Evolutionary conservation across 2,797 vertebrate genomes (phyloP).

Genomic region (Pampus argenteus): DNA sequence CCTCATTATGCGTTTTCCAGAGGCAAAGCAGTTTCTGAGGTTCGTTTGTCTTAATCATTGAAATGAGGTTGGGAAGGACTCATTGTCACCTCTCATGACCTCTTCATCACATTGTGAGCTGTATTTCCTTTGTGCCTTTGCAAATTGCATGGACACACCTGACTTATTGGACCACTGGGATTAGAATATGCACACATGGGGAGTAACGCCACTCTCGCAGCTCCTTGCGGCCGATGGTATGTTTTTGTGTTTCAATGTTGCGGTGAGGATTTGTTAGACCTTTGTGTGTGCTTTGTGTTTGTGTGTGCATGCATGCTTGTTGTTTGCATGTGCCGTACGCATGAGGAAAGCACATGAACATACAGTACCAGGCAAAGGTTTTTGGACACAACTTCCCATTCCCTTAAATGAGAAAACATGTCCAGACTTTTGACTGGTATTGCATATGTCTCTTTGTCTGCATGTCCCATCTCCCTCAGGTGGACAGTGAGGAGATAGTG

Average conservation of each 20-base stretch:
- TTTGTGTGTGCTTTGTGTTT: constrained; percentile 7
- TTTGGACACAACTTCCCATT: background rate
- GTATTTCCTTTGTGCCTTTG: constrained; percentile 24
- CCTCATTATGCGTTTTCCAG: constrained; percentile 20
- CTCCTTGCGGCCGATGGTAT: constrained; percentile 7
- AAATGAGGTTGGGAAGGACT: constrained; percentile 18
- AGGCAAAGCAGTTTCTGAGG: constrained; percentile 6
- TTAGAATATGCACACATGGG: constrained; percentile 34
- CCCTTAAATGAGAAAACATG: too few relatives aligned
- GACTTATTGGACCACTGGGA: background rate
- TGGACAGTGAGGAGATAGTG: constrained; percentile 88
- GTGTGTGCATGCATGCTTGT: constrained; percentile 7
- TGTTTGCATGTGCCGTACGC: constrained; percentile 4
- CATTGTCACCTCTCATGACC: constrained; percentile 11
- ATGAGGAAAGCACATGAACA: background rate
- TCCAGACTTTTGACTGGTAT: too few relatives aligned
- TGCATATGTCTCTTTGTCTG: background rate
- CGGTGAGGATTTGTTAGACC: constrained; percentile 10
- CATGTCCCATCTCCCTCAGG: constrained; percentile 50
- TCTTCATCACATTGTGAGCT: constrained; percentile 29
- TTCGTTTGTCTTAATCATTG: constrained; percentile 27
- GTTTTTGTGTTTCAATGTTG: constrained; percentile 38
- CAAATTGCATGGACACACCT: constrained; percentile 8
- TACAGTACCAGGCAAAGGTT: background rate
- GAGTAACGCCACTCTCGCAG: constrained; percentile 3